These are phyloP conservation scores for Chlamydotis undulata DNA, from an alignment of 2,113 vertebrate species.

Conservation along the genomic window DNA sequence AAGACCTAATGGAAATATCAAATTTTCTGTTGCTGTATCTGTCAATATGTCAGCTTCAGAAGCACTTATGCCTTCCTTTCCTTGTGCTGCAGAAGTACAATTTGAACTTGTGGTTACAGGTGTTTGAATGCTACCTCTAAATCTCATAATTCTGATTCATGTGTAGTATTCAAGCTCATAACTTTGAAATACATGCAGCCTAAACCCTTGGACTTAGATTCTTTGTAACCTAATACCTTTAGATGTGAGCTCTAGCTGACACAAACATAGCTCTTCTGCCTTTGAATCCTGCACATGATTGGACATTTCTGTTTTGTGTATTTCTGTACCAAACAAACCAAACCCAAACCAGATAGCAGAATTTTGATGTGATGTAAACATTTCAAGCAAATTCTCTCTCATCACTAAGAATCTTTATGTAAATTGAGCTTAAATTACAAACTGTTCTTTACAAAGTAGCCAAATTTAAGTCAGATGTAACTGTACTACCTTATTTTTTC, in stretches of 20 bases:
- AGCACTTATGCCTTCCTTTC: neutral
- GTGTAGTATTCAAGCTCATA: neutral
- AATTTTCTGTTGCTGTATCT: neutral
- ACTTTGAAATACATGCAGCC: neutral
- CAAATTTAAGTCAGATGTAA: neutral
- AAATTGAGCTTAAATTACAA: neutral
- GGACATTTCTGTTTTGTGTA: neutral
- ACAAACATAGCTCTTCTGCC: neutral
- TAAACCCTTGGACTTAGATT: neutral
- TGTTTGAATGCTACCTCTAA: neutral
- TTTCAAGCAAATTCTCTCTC: neutral
- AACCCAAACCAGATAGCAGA: neutral
- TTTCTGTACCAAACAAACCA: neutral
- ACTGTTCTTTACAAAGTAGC: neutral
- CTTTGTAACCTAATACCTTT: neutral
- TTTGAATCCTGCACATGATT: neutral
- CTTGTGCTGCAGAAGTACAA: neutral
- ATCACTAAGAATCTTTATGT: neutral
- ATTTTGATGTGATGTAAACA: neutral
- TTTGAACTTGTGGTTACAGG: neutral
- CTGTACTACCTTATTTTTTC: neutral
- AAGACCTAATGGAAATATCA: conserved; percentile 6
- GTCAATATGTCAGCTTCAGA: neutral
- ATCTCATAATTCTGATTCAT: neutral
- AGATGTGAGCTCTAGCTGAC: neutral